Conservation (phyloP, 2,113 vertebrate species). For the Jaculus jaculus region DNA sequence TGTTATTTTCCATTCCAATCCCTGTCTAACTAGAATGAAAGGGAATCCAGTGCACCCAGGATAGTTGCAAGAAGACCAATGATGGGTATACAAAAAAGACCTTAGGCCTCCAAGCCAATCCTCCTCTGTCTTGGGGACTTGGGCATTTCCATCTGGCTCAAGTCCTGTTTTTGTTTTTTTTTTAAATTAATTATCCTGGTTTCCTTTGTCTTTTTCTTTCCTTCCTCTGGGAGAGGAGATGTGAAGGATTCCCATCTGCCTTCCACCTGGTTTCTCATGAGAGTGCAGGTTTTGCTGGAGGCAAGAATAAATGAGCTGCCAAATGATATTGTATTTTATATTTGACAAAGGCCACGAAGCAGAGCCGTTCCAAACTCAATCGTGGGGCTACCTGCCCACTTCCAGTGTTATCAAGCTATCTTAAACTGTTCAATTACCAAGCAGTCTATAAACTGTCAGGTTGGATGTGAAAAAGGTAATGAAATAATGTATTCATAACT, state of each 20-base stretch:
- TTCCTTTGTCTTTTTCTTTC: background rate
- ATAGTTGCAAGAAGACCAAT: background rate
- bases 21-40: background rate
- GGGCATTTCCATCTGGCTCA: background rate
- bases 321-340: background rate
- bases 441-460: background rate
- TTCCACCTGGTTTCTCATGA: constrained; percentile 8
- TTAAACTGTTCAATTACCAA: background rate
- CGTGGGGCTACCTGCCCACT: background rate
- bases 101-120: background rate
- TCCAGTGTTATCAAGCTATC: background rate
- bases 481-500: background rate
- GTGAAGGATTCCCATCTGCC: constrained; percentile 29
- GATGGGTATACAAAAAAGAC: background rate
- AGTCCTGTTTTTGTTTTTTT: background rate
- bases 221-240: background rate
- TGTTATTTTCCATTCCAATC: background rate
- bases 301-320: background rate
- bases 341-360: background rate
- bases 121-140: background rate
- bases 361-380: background rate
- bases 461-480: background rate
- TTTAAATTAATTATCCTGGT: background rate
- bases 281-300: constrained; percentile 28
- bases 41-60: background rate